Conservation (phyloP, 2,113 vertebrate species). For the Origma solitaria region DNA sequence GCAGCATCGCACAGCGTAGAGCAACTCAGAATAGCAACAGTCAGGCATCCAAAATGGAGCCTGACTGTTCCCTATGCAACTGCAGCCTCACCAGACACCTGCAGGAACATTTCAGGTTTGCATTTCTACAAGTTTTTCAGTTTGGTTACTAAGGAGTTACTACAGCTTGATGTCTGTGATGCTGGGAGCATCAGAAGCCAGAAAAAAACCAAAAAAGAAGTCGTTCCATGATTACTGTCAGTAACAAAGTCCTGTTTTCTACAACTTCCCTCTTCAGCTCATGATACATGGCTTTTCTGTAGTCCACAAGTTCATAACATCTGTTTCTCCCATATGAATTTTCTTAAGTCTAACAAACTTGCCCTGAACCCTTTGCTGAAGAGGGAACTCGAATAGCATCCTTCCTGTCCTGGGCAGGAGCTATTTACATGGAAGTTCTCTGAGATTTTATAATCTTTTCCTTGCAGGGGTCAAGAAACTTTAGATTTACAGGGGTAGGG, state of each 20-base stretch:
- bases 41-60: conserved; percentile 51
- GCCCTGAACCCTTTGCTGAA: neutral
- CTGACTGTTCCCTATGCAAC: neutral
- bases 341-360: neutral
- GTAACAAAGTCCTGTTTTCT: neutral
- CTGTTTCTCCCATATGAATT: neutral
- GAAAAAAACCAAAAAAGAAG: neutral
- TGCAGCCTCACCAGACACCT: neutral
- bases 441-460: neutral
- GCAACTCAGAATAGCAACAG: conserved; percentile 43
- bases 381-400: neutral
- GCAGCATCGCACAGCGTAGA: neutral
- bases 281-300: accelerated
- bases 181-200: neutral
- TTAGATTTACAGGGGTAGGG: neutral
- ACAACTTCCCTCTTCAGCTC: neutral
- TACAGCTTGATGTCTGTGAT: neutral
- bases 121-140: neutral
- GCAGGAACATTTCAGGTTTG: neutral
- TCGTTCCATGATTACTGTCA: neutral
- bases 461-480: neutral
- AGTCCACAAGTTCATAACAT: neutral
- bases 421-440: neutral
- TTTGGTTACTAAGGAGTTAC: neutral
- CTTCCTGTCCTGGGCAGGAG: neutral